These are phyloP conservation scores for Bryconaethiops microstoma DNA, from an alignment of 2,797 vertebrate genomes.

Conservation along the genomic window DNA sequence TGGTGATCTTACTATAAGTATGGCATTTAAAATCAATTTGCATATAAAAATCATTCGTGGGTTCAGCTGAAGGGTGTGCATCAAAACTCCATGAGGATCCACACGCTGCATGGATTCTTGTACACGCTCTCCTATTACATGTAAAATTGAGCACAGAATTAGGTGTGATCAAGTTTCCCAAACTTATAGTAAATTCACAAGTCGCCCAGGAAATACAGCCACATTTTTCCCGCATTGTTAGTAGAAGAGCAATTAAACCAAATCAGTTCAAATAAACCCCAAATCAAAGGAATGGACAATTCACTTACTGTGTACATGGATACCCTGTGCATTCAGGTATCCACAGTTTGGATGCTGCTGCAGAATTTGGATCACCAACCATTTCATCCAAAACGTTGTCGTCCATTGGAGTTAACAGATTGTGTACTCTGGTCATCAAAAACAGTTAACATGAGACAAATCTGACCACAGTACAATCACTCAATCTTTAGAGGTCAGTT, in stretches of 20 bases:
- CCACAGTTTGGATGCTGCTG: constrained; percentile 31
- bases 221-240: background rate
- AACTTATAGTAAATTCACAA: background rate
- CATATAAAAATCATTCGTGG: background rate
- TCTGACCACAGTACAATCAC: background rate
- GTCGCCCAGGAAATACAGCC: too few species aligned
- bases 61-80: background rate
- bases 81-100: background rate
- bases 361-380: constrained; percentile 16
- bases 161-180: background rate
- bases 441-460: constrained; percentile 3
- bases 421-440: background rate
- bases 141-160: constrained; percentile 11
- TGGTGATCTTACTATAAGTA: too few species aligned
- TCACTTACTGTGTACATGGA: constrained; percentile 13
- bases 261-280: too few species aligned
- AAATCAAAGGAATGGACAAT: background rate
- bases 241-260: too few species aligned
- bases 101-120: background rate
- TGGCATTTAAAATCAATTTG: too few species aligned
- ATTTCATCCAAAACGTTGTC: constrained; percentile 1
- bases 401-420: background rate
- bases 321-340: constrained; percentile 15
- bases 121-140: background rate
- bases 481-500: background rate